Evolutionary conservation across 2,113 vertebrate genomes (phyloP), one percentile per base, ranked within the genome.

Genomic region (Pica pica): DNA sequence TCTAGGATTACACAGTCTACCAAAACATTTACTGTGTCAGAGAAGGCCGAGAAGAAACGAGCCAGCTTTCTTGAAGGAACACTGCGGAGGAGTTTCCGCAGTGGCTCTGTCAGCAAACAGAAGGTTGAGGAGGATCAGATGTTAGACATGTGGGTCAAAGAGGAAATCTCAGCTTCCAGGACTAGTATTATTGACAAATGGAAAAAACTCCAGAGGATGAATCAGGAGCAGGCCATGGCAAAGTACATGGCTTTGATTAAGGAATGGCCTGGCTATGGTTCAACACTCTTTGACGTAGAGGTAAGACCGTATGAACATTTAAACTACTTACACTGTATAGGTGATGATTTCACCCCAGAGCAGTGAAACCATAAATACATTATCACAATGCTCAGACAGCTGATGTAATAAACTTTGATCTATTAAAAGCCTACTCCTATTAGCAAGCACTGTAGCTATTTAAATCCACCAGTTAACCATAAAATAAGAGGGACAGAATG

Each of bases 201-300:
- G 99, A 99, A 97, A 96, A 99, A 99, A 41, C 97, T 99, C 52
- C 99, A 99, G 96, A 99, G 99, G 31, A 98, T 99, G 98, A 98
- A 83, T 83, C 99, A 99, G 97, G 98, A 99, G 23, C 99, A 99
- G 93, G 99, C 99, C 90, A 99, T 99, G 98, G 96, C 98, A 78
- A 99, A 99, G 75, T 99, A 99, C 95, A 99, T 99, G 99, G 93
- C 97, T 18, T 87, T 99, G 97, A 98, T 99, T 92, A 99, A 98
- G 96, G 99, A 99, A 96, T 99, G 99, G 99, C 98, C 98, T 26
- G 99, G 99, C 13, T 99, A 99, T 20, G 99, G 99, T 11, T 99
- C 99, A 63, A 99, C 99, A 0, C 98, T 99, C 79, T 99, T 99
- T 73, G 98, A 99, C 0, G 99, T 99, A 21, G 99, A 99, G 99